A percentile compares a stretch with the other conserved stretches of the same genome.
Evolutionary conservation across 2,888 invertebrate species (phyloP).

Genomic region (Coelogynopora nodosa): DNA sequence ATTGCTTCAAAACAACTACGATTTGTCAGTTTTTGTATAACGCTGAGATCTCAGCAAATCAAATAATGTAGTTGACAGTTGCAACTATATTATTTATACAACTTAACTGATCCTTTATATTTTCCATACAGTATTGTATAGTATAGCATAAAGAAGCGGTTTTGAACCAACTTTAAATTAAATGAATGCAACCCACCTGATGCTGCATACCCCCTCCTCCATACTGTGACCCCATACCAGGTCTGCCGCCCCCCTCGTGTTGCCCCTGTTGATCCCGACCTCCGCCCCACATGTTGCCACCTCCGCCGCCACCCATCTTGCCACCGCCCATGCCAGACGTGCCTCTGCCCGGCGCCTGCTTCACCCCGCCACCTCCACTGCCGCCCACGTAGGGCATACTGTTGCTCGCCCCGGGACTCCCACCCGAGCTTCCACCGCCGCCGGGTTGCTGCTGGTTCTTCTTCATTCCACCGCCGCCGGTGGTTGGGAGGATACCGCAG

Average conservation of each 20-base stretch:
- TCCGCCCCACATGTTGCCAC: not conserved
- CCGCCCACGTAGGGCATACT: not conserved
- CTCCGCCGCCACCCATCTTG: not conserved
- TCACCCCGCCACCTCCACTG: not conserved
- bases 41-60: too few relatives aligned
- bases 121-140: too few relatives aligned
- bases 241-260: not conserved
- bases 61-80: too few relatives aligned
- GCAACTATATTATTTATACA: too few relatives aligned
- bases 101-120: too few relatives aligned
- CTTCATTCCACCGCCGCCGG: not conserved
- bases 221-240: not conserved
- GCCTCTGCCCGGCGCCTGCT: not conserved
- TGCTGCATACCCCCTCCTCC: not conserved
- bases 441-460: not conserved
- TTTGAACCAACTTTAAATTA: too few relatives aligned
- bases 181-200: not conserved
- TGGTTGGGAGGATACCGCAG: not conserved
- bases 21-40: too few relatives aligned
- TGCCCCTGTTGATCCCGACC: not conserved
- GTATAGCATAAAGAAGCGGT: too few relatives aligned
- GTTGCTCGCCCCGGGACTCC: not conserved
- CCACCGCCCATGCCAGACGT: not conserved
- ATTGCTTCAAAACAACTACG: too few relatives aligned
- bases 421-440: not conserved